Percentiles rank a stretch among this genome's conserved stretches.
These are phyloP conservation scores for Delia radicum DNA, from an alignment of 1,140 invertebrate genomes.

Conservation along the genomic window DNA sequence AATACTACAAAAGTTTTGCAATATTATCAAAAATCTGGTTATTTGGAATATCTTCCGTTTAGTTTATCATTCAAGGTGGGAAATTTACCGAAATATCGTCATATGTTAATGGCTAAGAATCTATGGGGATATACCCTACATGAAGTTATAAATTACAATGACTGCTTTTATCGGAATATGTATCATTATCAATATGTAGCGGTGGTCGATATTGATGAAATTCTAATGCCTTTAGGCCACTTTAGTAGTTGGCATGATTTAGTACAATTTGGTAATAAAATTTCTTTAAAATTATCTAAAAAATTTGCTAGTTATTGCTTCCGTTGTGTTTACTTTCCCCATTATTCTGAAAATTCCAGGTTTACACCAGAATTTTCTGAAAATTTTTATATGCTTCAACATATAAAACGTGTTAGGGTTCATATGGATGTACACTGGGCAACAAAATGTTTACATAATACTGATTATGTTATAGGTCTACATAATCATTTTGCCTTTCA, in stretches of 20 bases:
- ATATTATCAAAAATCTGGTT: conserved; percentile 40
- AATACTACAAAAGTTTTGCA: conserved; percentile 82
- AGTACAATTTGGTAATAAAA: conserved; percentile 25
- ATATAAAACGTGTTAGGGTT: conserved; percentile 39
- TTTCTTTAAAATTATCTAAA: conserved; percentile 25
- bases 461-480: conserved; percentile 32
- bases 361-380: conserved; percentile 31
- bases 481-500: conserved; percentile 44
- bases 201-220: conserved; percentile 75
- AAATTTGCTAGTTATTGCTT: conserved; percentile 35
- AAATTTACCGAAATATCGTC: conserved; percentile 63
- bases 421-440: conserved; percentile 36
- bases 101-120: conserved; percentile 53
- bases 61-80: conserved; percentile 74
- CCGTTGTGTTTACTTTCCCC: conserved; percentile 39
- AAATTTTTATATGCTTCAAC: conserved; percentile 49
- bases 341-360: not conserved
- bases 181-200: conserved; percentile 77
- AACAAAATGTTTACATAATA: conserved; percentile 43
- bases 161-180: conserved; percentile 77
- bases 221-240: conserved; percentile 64
- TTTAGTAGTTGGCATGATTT: conserved; percentile 57
- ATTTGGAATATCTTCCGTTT: conserved; percentile 68
- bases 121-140: conserved; percentile 59
- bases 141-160: conserved; percentile 81